Conservation (phyloP, 1,140 invertebrate species). For the Euura lappo region DNA sequence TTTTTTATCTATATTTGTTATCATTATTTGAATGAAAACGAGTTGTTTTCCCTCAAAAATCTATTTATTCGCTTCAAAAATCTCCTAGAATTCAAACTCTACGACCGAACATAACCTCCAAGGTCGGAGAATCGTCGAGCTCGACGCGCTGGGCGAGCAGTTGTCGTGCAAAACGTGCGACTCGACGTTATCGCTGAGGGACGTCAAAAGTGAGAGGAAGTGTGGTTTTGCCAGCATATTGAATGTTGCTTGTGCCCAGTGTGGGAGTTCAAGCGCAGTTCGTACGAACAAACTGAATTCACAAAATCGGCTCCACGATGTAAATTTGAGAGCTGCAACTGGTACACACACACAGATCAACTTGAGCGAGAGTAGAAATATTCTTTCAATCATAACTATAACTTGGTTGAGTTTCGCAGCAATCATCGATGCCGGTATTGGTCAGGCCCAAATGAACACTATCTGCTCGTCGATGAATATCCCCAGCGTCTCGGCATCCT, state of each 20-base stretch:
- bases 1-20: neutral
- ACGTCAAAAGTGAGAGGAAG: neutral
- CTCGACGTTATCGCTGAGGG: slow-evolving; percentile 4
- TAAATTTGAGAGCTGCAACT: slow-evolving; percentile 14
- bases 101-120: neutral
- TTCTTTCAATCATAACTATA: neutral
- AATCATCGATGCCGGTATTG: slow-evolving; percentile 23
- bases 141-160: neutral
- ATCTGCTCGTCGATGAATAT: slow-evolving; percentile 23
- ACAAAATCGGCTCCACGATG: slow-evolving; percentile 1
- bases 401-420: neutral
- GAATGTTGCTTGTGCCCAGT: neutral
- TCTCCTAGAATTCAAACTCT: neutral
- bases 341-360: neutral
- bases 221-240: slow-evolving; percentile 14
- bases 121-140: neutral
- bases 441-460: slow-evolving; percentile 21
- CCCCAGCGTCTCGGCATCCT: slow-evolving; percentile 15
- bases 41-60: neutral
- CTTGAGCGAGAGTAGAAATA: neutral
- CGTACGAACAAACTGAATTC: slow-evolving; percentile 2
- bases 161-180: slow-evolving; percentile 6
- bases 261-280: neutral
- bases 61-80: neutral
- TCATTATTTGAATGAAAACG: neutral